Base-by-base conservation (phyloP, 2,888 invertebrate genomes). In the Hirtodrosophila cameraria region DNA sequence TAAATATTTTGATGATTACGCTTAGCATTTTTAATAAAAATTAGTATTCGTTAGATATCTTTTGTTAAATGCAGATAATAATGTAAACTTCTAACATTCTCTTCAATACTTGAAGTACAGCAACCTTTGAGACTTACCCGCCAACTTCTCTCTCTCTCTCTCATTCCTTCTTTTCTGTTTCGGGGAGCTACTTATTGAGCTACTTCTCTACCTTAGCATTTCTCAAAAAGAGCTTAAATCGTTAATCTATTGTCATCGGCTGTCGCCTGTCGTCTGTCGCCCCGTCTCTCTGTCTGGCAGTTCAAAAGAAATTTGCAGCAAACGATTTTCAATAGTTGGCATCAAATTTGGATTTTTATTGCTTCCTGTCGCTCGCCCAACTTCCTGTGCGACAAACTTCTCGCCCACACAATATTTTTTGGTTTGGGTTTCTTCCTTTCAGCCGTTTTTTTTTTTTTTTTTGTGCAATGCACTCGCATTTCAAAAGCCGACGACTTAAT, bases 401-500 rank as follows among this genome's bases (percentile, higher is more conserved):
- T 35, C 55, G 57, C 75, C 74, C 55, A 52, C 64, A 50, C 65
- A 74, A 62, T 36, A 35, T 41, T 53, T 59, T 43, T 65, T 73
- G 64, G 45, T 45, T 16, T 60, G 57, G 33, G 36, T 58, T 36
- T 15, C 15, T 55, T 20, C 20, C n/a, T 36, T 53, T 46, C 31
- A 27, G 30, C 6, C 16, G 55, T 15, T 39, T 36, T 16, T 25
- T 49, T 1, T 11, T 20, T 46, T 9, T 25, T 20, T 30, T 61
- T 53, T 52, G 49, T 31, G 46, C 49, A 52, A 36, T 31, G 58
- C 59, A 65, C 41, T 80, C 80, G 69, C 73, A 72, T 72, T 85
- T 75, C 79, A 79, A 78, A 80, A 88, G 74, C 70, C 53, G 49
- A 77, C 75, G 75, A 88, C 84, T 88, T 89, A 89, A 89, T 89